A percentile compares a stretch with the other conserved stretches of the same genome.
These are phyloP conservation scores for Vimba vimba DNA, from an alignment of 2,113 vertebrate species.

Conservation along the genomic window DNA sequence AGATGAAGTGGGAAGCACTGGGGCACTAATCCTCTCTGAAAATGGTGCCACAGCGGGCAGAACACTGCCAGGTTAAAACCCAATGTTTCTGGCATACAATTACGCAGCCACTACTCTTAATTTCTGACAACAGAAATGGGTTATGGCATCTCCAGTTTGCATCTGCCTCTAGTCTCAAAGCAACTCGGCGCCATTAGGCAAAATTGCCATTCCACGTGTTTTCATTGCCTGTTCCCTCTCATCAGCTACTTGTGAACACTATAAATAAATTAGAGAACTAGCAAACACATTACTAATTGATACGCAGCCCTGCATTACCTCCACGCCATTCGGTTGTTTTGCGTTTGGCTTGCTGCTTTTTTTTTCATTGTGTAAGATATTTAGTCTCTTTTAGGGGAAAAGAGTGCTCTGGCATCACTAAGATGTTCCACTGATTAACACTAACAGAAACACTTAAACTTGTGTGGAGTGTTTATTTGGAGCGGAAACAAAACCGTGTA, in stretches of 20 bases:
- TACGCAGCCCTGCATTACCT: conserved; percentile 29
- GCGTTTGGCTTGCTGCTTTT: conserved; percentile 14
- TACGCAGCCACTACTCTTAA: conserved; percentile 6
- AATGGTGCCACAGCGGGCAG: conserved; percentile 15
- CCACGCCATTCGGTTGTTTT: not conserved
- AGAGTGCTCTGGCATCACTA: not conserved
- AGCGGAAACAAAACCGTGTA: conserved; percentile 28
- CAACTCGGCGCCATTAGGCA: conserved; percentile 54
- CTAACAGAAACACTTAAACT: conserved; percentile 26
- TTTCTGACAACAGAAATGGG: conserved; percentile 44
- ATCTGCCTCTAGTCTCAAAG: conserved; percentile 38
- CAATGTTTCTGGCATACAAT: conserved; percentile 21
- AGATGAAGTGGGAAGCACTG: conserved; percentile 11
- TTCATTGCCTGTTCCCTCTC: not conserved
- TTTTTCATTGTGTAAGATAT: conserved; percentile 16
- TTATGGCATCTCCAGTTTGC: conserved; percentile 39
- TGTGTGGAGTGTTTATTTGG: conserved; percentile 31
- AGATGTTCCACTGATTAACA: conserved; percentile 5
- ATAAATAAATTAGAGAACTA: conserved; percentile 53
- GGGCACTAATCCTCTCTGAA: conserved; percentile 2
- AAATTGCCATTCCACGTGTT: conserved; percentile 30
- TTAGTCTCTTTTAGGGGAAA: conserved; percentile 6
- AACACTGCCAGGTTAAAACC: conserved; percentile 13
- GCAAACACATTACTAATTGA: conserved; percentile 55
- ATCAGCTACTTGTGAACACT: conserved; percentile 55